These are phyloP conservation scores for Danio rerio DNA, from an alignment of 2,113 vertebrate species.

Conservation along the genomic window DNA sequence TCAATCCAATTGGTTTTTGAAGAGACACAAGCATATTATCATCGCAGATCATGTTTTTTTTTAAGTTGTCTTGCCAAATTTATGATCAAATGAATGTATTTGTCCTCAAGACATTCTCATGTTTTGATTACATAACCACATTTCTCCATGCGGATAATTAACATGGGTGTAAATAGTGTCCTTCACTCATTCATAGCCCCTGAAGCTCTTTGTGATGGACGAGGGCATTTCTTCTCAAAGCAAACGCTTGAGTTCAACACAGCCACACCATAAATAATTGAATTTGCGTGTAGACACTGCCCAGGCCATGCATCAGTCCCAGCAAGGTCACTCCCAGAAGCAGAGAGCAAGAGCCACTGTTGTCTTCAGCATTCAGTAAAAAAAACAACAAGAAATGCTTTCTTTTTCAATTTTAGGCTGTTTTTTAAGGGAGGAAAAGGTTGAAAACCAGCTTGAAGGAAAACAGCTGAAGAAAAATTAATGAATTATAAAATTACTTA, in stretches of 20 bases:
- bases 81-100: not conserved
- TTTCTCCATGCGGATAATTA: not conserved
- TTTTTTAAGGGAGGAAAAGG: not conserved
- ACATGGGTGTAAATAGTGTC: not conserved
- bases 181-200: not conserved
- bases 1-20: too few relatives aligned
- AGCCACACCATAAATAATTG: constrained; percentile 33
- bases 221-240: constrained; percentile 7
- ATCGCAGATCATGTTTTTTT: not conserved
- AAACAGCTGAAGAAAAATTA: too few relatives aligned
- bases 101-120: not conserved
- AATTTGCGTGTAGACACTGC: constrained; percentile 25
- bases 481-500: too few relatives aligned
- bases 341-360: not conserved
- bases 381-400: not conserved
- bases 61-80: not conserved
- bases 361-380: not conserved
- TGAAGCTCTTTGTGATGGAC: not conserved
- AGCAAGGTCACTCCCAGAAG: constrained; percentile 39
- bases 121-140: not conserved
- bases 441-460: too few relatives aligned
- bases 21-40: too few relatives aligned
- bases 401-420: not conserved
- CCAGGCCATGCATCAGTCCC: constrained; percentile 36
- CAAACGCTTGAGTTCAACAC: constrained; percentile 25